Evolutionary conservation across 2,888 invertebrate species (phyloP), one percentile per base, ranked within the genome.

Genomic region (Drosophila gaucha): DNA sequence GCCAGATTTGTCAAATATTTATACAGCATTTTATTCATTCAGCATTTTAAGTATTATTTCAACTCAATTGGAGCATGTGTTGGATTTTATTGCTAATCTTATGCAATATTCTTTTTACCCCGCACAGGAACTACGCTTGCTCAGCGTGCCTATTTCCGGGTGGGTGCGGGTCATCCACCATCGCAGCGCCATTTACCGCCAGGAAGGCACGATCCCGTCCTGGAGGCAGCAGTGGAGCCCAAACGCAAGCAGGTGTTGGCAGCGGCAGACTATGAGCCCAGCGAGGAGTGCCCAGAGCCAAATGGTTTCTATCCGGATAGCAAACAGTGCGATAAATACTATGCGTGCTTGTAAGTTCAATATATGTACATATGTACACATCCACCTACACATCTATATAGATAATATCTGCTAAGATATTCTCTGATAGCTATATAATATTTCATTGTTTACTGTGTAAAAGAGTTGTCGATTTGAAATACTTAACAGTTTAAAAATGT

Each of bases 311-410:
- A 96, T 89, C 96, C 97, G 9, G 97, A 97, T 89, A 94, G 95
- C 12, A 95, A 95, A 84, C 97, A 97, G 92, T 97, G 97, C 89
- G 97, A 97, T 92, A 96, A 96, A 91, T 97, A 97, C 89, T 95
- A 96, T 91, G 95, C 95, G 67, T 97, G 97, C 92, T 93, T 93
- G 94, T 94, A 90, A 91, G 89, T 86, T 71, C 5, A 12, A 22
- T 0, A n/a, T 0, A 30, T 28, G 22, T 14, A 43, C 30, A 9
- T 10, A 6, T 10, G 30, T 10, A 30, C 6, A 30, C 26, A 3
- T 6, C 6, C 26, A 26, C 28, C 6, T 24, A 24, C 3, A 2
- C 8, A 26, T 16, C 1, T 12, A 30, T 9, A 2, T 12, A 30
- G 30, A 3, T 1, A 9, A 30, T 30, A 30, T 30, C 3, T 30